phyloP scores from a whole-genome alignment of 2,113 vertebrate genomes.

The Rhinichthys klamathensis region DNA sequence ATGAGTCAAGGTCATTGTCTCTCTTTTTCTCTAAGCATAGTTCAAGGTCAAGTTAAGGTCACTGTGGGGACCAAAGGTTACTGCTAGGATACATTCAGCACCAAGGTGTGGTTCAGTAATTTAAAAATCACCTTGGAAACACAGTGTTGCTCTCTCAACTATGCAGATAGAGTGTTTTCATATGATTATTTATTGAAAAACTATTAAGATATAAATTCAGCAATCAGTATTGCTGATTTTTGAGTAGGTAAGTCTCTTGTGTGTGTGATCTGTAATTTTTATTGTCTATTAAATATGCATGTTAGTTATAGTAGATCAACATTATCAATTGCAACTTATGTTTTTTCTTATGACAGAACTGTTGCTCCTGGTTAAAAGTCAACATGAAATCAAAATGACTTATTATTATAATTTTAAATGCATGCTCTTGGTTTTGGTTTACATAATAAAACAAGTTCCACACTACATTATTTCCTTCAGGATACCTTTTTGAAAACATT shows the following conservation, averaged over 20 bases:
- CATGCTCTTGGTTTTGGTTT: not conserved
- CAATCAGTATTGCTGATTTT: not conserved
- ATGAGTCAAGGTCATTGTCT: conserved; percentile 45
- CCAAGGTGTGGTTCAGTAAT: not conserved
- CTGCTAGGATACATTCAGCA: not conserved
- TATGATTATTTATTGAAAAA: not conserved
- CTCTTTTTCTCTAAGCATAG: not conserved
- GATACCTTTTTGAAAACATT: not conserved
- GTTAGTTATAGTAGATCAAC: not conserved
- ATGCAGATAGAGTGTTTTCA: not conserved
- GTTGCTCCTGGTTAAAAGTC: not conserved
- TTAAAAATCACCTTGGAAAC: conserved; percentile 21
- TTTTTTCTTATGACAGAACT: too few relatives aligned
- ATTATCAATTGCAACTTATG: not conserved
- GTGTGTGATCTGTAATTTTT: not conserved
- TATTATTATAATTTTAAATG: not conserved
- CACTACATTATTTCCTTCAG: not conserved
- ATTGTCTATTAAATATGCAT: not conserved
- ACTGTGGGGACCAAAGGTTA: conserved; percentile 42
- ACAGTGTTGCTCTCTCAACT: not conserved
- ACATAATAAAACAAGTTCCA: not conserved
- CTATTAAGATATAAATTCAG: not conserved
- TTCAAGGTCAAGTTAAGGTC: conserved; percentile 57
- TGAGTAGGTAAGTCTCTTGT: not conserved
- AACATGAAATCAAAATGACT: too few relatives aligned